A percentile compares a stretch with the other conserved stretches of the same genome.
Evolutionary conservation across 2,113 vertebrate species (phyloP).

Genomic region (Poicephalus meyeri): DNA sequence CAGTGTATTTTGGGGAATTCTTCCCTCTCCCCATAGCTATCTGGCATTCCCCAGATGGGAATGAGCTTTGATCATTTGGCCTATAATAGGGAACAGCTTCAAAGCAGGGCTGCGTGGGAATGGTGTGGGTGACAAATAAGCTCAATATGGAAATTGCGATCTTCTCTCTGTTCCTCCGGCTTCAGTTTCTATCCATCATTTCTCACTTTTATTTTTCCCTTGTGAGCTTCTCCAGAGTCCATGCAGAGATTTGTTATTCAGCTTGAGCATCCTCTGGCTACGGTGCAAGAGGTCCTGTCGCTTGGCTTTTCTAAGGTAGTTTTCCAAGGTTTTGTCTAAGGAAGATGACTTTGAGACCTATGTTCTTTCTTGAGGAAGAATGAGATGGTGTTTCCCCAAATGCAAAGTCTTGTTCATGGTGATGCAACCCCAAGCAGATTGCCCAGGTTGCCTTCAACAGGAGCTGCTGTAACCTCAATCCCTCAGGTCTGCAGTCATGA

Average conservation of each 20-base stretch:
- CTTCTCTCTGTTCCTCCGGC: not conserved
- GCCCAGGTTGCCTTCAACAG: not conserved
- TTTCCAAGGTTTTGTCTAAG: not conserved
- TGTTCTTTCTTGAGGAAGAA: not conserved
- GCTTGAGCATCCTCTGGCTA: not conserved
- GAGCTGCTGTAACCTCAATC: not conserved
- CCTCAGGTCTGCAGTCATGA: accelerated
- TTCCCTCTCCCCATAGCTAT: not conserved
- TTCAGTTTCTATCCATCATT: not conserved
- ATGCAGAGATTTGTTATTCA: not conserved
- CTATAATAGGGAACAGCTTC: constrained; percentile 1
- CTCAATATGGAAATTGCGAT: not conserved
- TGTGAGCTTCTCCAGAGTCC: not conserved
- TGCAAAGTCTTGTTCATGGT: accelerated
- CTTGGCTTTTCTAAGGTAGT: not conserved
- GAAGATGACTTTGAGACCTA: not conserved
- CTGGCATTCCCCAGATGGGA: not conserved
- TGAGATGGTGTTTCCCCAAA: too few relatives aligned
- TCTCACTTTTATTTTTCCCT: not conserved
- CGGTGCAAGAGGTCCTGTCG: accelerated
- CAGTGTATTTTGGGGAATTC: not conserved
- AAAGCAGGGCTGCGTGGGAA: not conserved
- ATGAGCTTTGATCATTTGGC: not conserved
- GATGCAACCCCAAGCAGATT: accelerated
- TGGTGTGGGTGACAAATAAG: not conserved